Base-by-base conservation (phyloP, 2,888 invertebrate genomes). In the Euproctis similis region DNA sequence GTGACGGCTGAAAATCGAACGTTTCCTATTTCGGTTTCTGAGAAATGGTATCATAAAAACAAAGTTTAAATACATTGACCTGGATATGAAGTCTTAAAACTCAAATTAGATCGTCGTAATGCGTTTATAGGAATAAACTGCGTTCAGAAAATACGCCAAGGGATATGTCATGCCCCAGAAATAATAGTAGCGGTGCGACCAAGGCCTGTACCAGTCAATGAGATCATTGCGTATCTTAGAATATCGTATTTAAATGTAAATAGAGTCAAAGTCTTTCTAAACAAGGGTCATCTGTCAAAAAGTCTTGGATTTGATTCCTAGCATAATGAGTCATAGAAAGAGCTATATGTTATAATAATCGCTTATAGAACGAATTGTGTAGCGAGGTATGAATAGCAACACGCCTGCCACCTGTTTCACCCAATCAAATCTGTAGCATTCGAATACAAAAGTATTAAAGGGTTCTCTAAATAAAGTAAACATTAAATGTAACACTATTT, bases 151-250 rank as follows among this genome's bases (percentile, higher is more conserved):
- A 67, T 57, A 66, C 57, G 62, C 68, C 71, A 71, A 74, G 67
- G 70, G 65, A 71, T 62, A 73, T 78, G 80, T 77, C 78, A 78
- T 73, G 63, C 53, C 63, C 67, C 69, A 68, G 65, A 78, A 76
- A 73, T 70, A 75, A 68, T 64, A 63, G 45, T 31, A 33, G 43
- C 55, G 52, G 55, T 55, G 52, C 41, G 43, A 40, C 51, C 46
- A 31, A 36, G 39, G 39, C 51, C 50, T 46, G 33, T 55, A 52
- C 34, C 39, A 39, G 40, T 58, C 42, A 52, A 53, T 78, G 80
- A 80, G 59, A 70, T 80, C 80, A 78, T 43, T 51, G 37, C 38
- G 39, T 54, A 56, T 53, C 48, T 58, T 51, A 53, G 51, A 39
- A 46, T 31, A 36, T 37, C 34, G 26, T 28, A 30, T 49, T 42